Evolutionary conservation across 2,797 vertebrate genomes (phyloP).

Genomic region (Crenichthys baileyi): DNA sequence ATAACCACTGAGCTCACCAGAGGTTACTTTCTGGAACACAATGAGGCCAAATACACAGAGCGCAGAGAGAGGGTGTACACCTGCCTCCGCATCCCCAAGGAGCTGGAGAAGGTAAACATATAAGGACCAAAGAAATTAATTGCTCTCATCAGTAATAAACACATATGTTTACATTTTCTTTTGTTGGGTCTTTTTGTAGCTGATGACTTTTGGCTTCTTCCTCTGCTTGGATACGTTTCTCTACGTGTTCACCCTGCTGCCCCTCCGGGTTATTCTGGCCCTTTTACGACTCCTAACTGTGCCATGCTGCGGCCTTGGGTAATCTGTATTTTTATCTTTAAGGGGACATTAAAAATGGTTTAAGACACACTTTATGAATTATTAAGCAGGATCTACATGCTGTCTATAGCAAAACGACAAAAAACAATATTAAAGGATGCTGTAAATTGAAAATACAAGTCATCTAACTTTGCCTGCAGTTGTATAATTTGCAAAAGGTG

Average conservation of each 20-base stretch:
- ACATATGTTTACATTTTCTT: background rate
- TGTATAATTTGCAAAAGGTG: background rate
- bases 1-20: conserved; percentile 95
- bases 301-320: conserved; percentile 96
- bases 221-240: conserved; percentile 98
- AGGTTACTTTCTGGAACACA: conserved; percentile 99
- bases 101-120: conserved; percentile 92
- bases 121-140: background rate
- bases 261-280: conserved; percentile 92
- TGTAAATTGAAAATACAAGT: background rate
- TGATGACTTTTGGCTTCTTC: conserved; percentile 98
- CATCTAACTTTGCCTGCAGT: background rate
- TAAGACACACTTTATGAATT: background rate
- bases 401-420: background rate
- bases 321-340: conserved; percentile 31
- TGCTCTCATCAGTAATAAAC: background rate
- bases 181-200: conserved; percentile 70
- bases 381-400: background rate
- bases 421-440: background rate
- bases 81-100: conserved; percentile 96
- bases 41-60: conserved; percentile 98
- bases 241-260: conserved; percentile 97
- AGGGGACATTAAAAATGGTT: background rate
- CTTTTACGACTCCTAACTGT: conserved; percentile 89
- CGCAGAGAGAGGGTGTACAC: conserved; percentile 97